A percentile compares a stretch with the other conserved stretches of the same genome.
Evolutionary conservation across 2,113 vertebrate species (phyloP).

Genomic region (Campylorhamphus procurvoides): DNA sequence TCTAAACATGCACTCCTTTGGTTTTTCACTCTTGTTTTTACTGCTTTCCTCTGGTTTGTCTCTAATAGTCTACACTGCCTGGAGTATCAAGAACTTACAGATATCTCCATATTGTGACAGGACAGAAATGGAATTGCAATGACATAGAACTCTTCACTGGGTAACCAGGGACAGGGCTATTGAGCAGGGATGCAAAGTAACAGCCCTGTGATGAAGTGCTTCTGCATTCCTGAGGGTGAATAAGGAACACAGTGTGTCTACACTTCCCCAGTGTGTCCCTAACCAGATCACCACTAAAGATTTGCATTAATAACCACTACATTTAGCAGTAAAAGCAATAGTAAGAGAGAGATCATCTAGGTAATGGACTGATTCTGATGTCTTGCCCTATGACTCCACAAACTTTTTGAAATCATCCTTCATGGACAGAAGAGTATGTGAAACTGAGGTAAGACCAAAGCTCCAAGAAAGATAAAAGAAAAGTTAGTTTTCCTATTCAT

Average conservation of each 20-base stretch:
- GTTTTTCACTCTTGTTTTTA: neutral
- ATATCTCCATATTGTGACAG: neutral
- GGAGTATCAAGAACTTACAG: neutral
- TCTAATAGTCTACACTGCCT: neutral
- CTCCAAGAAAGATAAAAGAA: neutral
- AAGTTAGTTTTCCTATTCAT: neutral
- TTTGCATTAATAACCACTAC: neutral
- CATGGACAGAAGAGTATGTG: neutral
- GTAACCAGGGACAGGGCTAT: neutral
- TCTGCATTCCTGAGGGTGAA: neutral
- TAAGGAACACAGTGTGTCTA: fast-evolving
- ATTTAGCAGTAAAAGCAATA: neutral
- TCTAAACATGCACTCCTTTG: neutral
- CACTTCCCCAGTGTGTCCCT: neutral
- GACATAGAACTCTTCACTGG: neutral
- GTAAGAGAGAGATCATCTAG: neutral
- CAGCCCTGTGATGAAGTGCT: neutral
- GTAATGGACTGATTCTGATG: neutral
- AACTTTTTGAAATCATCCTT: neutral
- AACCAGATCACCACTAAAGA: neutral
- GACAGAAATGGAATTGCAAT: neutral
- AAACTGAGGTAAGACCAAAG: neutral
- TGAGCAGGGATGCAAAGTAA: neutral
- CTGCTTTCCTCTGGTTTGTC: neutral
- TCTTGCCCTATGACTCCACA: neutral